Conservation (phyloP, 2,797 vertebrate genomes). For the Protonibea diacanthus region DNA sequence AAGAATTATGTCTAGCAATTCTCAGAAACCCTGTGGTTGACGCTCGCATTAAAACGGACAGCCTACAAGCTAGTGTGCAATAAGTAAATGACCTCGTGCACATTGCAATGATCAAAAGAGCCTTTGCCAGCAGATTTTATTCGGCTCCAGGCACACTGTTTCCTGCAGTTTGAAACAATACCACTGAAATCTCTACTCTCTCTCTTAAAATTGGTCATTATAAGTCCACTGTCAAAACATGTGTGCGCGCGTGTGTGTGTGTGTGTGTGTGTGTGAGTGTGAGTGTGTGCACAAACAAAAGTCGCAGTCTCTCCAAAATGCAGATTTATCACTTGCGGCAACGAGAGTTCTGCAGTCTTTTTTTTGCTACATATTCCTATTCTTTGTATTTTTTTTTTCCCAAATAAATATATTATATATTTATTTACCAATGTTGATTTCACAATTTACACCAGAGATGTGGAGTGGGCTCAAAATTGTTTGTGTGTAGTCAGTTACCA, state of each 20-base stretch:
- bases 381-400: neutral
- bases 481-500: neutral
- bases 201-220: conserved; percentile 50
- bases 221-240: conserved; percentile 48
- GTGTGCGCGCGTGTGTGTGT: conserved; percentile 23
- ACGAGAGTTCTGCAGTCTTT: neutral
- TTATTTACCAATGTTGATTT: neutral
- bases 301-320: conserved; percentile 43
- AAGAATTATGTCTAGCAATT: conserved; percentile 53
- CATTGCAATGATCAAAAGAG: conserved; percentile 73
- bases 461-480: neutral
- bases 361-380: conserved; percentile 30
- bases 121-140: conserved; percentile 49
- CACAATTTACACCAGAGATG: neutral
- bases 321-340: conserved; percentile 39
- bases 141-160: conserved; percentile 43
- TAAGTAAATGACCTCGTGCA: conserved; percentile 61
- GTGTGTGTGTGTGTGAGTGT: conserved; percentile 18
- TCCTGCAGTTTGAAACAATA: conserved; percentile 59
- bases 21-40: conserved; percentile 48
- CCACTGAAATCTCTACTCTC: conserved; percentile 45
- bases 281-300: conserved; percentile 46
- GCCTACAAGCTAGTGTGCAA: conserved; percentile 37
- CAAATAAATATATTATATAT: conserved; percentile 1
- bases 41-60: conserved; percentile 36